Evolutionary conservation across 2,888 invertebrate species (phyloP).

Genomic region (Priocnemis perturbator): DNA sequence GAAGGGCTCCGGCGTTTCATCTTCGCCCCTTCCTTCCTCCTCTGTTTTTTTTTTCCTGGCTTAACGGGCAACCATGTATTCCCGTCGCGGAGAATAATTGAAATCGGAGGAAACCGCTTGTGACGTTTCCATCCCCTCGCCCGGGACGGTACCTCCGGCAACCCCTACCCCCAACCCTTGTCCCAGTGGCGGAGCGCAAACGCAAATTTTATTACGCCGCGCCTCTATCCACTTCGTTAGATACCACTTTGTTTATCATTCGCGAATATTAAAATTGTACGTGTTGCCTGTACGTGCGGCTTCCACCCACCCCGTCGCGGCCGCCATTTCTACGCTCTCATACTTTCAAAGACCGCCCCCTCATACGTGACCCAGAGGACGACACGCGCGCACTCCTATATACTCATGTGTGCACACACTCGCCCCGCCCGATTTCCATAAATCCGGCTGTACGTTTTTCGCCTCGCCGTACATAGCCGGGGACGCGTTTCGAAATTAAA

Average conservation of each 20-base stretch:
- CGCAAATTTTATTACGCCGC: constrained; percentile 66
- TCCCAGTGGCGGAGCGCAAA: constrained; percentile 46
- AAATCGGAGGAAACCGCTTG: constrained; percentile 64
- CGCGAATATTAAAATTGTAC: constrained; percentile 65
- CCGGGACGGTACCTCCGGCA: neutral
- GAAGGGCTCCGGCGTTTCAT: constrained; percentile 4
- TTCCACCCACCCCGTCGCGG: neutral
- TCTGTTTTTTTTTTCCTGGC: constrained; percentile 29
- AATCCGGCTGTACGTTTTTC: constrained; percentile 32
- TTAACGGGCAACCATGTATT: constrained; percentile 33
- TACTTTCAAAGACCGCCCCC: neutral
- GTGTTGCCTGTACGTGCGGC: neutral
- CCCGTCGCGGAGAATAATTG: constrained; percentile 55
- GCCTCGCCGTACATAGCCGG: constrained; percentile 12
- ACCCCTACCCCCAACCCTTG: neutral
- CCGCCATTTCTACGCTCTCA: neutral
- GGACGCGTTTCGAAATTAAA: constrained; percentile 41
- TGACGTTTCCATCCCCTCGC: constrained; percentile 55
- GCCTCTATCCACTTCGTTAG: constrained; percentile 68
- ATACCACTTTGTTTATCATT: constrained; percentile 70
- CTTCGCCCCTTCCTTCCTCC: neutral
- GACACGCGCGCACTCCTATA: neutral
- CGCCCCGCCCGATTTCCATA: constrained; percentile 38
- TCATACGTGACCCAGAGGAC: neutral
- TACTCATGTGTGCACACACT: neutral